phyloP scores from a whole-genome alignment of 2,888 invertebrate species.

The Steinernema hermaphroditum region DNA sequence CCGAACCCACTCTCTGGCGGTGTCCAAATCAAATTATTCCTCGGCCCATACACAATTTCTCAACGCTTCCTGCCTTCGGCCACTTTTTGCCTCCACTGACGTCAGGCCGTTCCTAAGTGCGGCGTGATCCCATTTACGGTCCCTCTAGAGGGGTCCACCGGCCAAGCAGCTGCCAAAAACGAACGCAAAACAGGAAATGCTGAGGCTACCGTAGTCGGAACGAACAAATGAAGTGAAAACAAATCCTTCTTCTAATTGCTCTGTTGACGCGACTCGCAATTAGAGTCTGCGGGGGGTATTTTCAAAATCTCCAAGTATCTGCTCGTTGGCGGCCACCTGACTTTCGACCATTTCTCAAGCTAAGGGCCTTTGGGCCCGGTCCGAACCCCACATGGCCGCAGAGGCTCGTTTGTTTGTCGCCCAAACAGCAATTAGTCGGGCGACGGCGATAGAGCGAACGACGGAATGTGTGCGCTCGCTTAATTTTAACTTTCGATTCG shows the following conservation, averaged over 20 bases:
- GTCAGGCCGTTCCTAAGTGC: constrained; percentile 21
- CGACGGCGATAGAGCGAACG: not conserved
- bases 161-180: not conserved
- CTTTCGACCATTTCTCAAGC: no score
- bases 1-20: not conserved
- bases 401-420: constrained; percentile 7
- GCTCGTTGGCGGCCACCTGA: no score
- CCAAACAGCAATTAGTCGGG: not conserved
- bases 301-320: no score
- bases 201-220: constrained; percentile 5
- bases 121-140: constrained; percentile 11
- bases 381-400: no score
- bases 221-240: constrained; percentile 6
- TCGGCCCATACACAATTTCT: constrained; percentile 9
- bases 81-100: constrained; percentile 3
- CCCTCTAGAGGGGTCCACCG: not conserved
- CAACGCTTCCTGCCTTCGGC: not conserved
- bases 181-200: not conserved
- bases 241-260: not conserved
- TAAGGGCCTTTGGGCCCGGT: no score
- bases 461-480: not conserved
- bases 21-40: constrained; percentile 17
- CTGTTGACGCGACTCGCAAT: not conserved
- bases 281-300: no score
- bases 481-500: not conserved